phyloP scores from a whole-genome alignment of 2,888 invertebrate genomes.

The Limenitis camilla region DNA sequence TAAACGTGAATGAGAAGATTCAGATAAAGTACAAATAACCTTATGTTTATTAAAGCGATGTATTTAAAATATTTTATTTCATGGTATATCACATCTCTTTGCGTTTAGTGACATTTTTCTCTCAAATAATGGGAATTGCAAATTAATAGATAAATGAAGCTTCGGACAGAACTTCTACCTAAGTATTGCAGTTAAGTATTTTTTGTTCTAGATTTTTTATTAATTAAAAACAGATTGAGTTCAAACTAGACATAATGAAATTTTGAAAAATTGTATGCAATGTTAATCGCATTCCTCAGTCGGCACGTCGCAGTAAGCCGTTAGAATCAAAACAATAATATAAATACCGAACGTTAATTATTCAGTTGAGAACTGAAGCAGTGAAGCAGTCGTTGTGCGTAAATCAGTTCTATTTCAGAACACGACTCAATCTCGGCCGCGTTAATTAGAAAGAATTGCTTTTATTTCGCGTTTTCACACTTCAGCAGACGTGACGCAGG shows the following conservation, averaged over 20 bases:
- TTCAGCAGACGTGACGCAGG: slow-evolving; percentile 56
- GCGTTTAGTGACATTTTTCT: no score
- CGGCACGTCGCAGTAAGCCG: slow-evolving; percentile 43
- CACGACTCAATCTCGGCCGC: slow-evolving; percentile 51
- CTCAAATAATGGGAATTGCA: no score
- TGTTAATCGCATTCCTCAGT: slow-evolving; percentile 31
- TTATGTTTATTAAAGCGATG: no score
- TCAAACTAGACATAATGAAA: neutral
- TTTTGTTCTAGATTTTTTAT: no score
- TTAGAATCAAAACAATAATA: slow-evolving; percentile 68
- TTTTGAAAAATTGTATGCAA: slow-evolving; percentile 6
- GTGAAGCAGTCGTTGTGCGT: slow-evolving; percentile 61
- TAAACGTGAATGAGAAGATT: no score
- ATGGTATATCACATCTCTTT: no score
- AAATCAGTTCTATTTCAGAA: slow-evolving; percentile 67
- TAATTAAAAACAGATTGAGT: no score
- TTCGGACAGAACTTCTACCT: no score
- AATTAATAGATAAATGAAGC: no score
- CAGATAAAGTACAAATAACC: no score
- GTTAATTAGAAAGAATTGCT: slow-evolving; percentile 75
- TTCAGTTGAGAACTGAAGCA: slow-evolving; percentile 59
- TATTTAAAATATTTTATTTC: no score
- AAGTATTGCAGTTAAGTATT: no score
- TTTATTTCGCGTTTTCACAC: slow-evolving; percentile 71
- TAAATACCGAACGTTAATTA: slow-evolving; percentile 67